Evolutionary conservation across 2,113 vertebrate species (phyloP), one percentile per base, ranked within the genome.

Genomic region (Solea senegalensis): DNA sequence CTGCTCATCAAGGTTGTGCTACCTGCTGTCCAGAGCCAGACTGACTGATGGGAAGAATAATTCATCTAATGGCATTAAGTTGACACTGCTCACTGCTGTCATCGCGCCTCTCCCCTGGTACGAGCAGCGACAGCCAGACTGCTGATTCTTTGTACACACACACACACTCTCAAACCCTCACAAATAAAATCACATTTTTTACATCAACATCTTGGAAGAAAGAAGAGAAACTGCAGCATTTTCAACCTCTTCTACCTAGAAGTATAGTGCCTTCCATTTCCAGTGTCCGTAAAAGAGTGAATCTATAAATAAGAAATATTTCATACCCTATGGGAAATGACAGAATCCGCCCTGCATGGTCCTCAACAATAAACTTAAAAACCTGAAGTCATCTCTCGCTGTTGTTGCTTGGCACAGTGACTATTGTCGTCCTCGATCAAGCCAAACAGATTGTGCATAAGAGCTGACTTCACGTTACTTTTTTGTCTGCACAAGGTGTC

Each of bases 11-110:
- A 41, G 41, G 65, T 64, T 39, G 50, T 68, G 39, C 69, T 53
- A 1, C 51, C 55, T 27, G 9, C 73, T 53, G 60, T 68, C 62
- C 51, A 46, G 63, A 52, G 66, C 57, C 74, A 78, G 67, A 58
- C 80, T 83, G 83, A 88, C 68, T 80, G 78, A 86, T 86, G 73
- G 73, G 64, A 27, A 73, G 80, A 83, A 85, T 84, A 84, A 90
- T 84, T 86, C 41, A 84, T 86, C 58, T 84, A 86, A 84, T 88
- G 75, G 65, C 60, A 74, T 84, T 78, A 77, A 40, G 72, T 69
- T 87, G 85, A 90, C 80, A 77, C 58, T 26, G 52, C 80, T 73
- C 77, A 39, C 53, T 55, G 59, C 77, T 86, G 85, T 85, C 86
- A 85, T 69, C 78, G 34, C 67, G 58, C 43, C 3, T 67, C 72